Percentiles rank a stretch among this genome's conserved stretches.
phyloP scores from a whole-genome alignment of 2,797 vertebrate genomes.

The Falco berigora region DNA sequence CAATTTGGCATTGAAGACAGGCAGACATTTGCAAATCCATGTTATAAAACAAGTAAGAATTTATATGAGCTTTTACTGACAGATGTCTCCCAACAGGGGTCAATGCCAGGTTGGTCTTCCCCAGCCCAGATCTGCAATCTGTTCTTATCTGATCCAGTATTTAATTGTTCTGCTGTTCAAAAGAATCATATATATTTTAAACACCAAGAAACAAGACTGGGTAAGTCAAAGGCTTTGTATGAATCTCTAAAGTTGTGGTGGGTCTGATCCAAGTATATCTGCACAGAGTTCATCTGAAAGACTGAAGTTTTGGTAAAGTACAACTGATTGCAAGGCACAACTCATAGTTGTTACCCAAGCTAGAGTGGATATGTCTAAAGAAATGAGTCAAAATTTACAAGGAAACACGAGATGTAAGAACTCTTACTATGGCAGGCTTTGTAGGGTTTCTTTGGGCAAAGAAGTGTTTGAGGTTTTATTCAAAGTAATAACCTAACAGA shows the following conservation, averaged over 20 bases:
- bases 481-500: neutral
- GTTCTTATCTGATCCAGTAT: slow-evolving; percentile 3
- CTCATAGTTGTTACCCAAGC: neutral
- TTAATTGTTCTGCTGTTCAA: neutral
- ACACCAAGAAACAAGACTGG: neutral
- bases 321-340: neutral
- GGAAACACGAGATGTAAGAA: neutral
- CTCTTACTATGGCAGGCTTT: neutral
- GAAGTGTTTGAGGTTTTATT: neutral
- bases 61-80: slow-evolving; percentile 30
- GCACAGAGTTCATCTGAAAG: neutral
- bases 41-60: neutral
- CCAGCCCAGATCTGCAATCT: slow-evolving; percentile 17
- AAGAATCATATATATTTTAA: slow-evolving; percentile 4
- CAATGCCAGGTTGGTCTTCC: slow-evolving; percentile 20
- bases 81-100: slow-evolving; percentile 43
- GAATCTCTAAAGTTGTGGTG: neutral
- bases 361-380: neutral
- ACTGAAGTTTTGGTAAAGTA: neutral
- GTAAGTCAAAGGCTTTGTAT: neutral
- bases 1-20: neutral
- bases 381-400: neutral
- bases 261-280: neutral
- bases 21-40: neutral
- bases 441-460: neutral